Percentiles rank a stretch among this genome's conserved stretches.
Evolutionary conservation across 2,797 vertebrate genomes (phyloP).

Genomic region (Phoxinus dragarum): DNA sequence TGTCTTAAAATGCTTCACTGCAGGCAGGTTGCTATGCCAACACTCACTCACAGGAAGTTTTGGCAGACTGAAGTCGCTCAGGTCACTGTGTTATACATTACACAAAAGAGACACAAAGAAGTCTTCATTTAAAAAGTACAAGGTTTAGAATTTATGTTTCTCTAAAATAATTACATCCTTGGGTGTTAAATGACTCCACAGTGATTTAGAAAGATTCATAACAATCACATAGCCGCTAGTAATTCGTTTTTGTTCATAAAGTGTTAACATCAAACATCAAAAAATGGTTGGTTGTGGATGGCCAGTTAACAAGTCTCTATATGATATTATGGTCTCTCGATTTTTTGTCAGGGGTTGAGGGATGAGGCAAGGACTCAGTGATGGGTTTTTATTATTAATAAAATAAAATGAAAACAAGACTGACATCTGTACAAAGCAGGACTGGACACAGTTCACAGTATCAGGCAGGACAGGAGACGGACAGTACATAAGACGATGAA

Average conservation of each 20-base stretch:
- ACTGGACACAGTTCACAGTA: too few relatives aligned
- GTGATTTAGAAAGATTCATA: neutral
- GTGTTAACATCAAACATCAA: neutral
- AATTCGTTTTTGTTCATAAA: neutral
- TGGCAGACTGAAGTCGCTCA: constrained; percentile 46
- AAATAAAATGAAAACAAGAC: neutral
- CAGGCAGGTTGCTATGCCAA: constrained; percentile 75
- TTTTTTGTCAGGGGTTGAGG: neutral
- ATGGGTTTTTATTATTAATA: neutral
- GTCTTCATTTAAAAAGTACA: constrained; percentile 3
- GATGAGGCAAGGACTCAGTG: neutral
- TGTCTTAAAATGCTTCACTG: constrained; percentile 46
- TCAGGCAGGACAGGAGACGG: too few relatives aligned
- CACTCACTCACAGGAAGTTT: constrained; percentile 68
- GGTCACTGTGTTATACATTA: constrained; percentile 44
- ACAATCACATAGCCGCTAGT: neutral
- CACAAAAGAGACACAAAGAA: constrained; percentile 59
- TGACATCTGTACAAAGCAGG: too few relatives aligned
- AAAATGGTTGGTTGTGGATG: neutral
- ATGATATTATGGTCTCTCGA: neutral
- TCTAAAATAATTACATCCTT: neutral
- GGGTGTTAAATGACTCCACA: neutral
- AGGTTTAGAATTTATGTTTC: neutral
- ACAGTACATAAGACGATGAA: too few relatives aligned
- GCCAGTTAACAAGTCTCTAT: neutral